phyloP scores from a whole-genome alignment of 1,140 invertebrate species.

The Pseudomyrmex dendroicus region DNA sequence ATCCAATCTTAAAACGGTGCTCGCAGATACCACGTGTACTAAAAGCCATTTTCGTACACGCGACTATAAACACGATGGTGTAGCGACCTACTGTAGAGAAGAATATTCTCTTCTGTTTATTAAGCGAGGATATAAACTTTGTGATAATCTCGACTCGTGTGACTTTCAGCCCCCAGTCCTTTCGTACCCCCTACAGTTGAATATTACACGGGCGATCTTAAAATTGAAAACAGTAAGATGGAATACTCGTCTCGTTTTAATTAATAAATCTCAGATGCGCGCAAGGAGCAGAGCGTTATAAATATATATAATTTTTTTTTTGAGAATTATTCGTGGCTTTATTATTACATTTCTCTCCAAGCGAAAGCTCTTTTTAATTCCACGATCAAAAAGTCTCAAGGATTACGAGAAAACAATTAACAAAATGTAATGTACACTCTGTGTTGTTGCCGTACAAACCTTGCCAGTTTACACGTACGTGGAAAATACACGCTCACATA shows the following conservation, averaged over 20 bases:
- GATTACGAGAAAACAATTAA: slow-evolving; percentile 49
- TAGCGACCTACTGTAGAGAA: no score
- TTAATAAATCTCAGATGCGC: slow-evolving; percentile 36
- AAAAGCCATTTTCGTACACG: no score
- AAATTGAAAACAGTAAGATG: slow-evolving; percentile 11
- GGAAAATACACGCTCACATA: neutral
- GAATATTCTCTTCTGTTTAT: no score
- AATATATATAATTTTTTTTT: slow-evolving; percentile 7
- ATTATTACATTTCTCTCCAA: slow-evolving; percentile 36
- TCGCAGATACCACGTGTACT: no score
- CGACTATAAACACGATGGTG: no score
- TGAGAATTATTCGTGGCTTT: slow-evolving; percentile 32
- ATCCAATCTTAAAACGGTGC: no score
- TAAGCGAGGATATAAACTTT: no score
- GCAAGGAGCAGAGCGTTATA: slow-evolving; percentile 24
- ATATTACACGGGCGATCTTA: no score
- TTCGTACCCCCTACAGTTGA: no score
- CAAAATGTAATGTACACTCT: slow-evolving; percentile 19
- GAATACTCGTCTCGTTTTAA: neutral
- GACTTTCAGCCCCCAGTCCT: no score
- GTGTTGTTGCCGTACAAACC: neutral
- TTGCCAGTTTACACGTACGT: neutral
- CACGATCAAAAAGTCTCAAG: slow-evolving; percentile 44
- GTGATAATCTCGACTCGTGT: no score
- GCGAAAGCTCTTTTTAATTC: slow-evolving; percentile 22